Evolutionary conservation across 2,888 invertebrate species (phyloP).

Genomic region (Ectemnius cavifrons): DNA sequence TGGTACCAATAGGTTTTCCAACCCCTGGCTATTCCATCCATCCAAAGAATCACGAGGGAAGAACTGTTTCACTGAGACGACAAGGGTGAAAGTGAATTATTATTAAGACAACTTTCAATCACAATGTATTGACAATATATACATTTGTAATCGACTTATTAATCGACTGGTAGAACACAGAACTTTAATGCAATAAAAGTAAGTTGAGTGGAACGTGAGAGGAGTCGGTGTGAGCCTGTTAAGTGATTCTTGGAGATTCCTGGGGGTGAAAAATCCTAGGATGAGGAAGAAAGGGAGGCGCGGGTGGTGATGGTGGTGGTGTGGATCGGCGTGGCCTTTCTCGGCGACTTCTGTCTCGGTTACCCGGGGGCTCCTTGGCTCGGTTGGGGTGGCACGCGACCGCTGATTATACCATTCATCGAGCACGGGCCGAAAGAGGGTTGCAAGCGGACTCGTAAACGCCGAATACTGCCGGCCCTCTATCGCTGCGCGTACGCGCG

Average conservation of each 20-base stretch:
- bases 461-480: constrained; percentile 60
- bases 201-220: too few relatives aligned
- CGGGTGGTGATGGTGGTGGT: too few relatives aligned
- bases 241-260: too few relatives aligned
- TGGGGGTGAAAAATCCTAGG: too few relatives aligned
- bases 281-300: too few relatives aligned
- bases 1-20: neutral
- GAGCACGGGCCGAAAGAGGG: constrained; percentile 70
- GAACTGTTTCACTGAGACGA: too few relatives aligned
- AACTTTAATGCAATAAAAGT: too few relatives aligned
- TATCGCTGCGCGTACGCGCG: constrained; percentile 26
- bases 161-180: too few relatives aligned
- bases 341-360: constrained; percentile 33
- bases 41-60: neutral
- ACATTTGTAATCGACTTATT: too few relatives aligned
- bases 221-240: too few relatives aligned
- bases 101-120: neutral
- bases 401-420: constrained; percentile 78
- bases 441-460: constrained; percentile 72
- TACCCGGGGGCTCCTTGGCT: constrained; percentile 7
- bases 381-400: constrained; percentile 74
- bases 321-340: constrained; percentile 30
- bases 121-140: neutral
- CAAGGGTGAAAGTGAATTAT: too few relatives aligned
- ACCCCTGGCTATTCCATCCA: neutral